phyloP scores from a whole-genome alignment of 2,888 invertebrate genomes.

The Amphipoea oculea region DNA sequence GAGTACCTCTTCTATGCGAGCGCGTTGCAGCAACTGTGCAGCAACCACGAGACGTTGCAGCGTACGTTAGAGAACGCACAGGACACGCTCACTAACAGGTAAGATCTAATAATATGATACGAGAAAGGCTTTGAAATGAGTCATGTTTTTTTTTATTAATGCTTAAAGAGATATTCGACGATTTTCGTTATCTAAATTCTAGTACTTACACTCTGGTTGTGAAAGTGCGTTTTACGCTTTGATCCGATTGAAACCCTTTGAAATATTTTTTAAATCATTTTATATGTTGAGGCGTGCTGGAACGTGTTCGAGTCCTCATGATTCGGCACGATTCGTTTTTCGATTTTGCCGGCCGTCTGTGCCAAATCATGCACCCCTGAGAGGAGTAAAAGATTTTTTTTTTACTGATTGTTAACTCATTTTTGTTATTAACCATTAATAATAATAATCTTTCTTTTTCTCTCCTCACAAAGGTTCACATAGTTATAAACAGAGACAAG shows the following conservation, averaged over 20 bases:
- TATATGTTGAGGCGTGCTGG: background rate
- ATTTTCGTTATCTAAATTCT: background rate
- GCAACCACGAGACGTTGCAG: slow-evolving; percentile 94
- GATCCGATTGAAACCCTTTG: background rate
- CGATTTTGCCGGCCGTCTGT: background rate
- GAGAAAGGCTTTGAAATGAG: background rate
- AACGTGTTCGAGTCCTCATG: background rate
- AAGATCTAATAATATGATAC: background rate
- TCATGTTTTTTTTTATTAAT: background rate
- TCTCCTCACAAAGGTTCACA: no score
- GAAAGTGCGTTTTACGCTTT: background rate
- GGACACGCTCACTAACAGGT: slow-evolving; percentile 88
- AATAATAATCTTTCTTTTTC: no score
- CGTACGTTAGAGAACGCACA: slow-evolving; percentile 93
- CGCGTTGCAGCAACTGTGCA: slow-evolving; percentile 93
- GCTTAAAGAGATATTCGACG: background rate
- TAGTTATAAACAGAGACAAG: no score
- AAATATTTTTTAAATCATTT: background rate
- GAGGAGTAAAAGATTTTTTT: background rate
- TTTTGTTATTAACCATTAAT: no score
- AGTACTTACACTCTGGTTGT: no score
- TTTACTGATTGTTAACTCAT: background rate
- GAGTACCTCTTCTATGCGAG: slow-evolving; percentile 95
- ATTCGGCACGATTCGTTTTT: background rate
- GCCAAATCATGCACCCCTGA: background rate